Evolutionary conservation across 2,888 invertebrate species (phyloP), one percentile per base, ranked within the genome.

Genomic region (Charanyca ferruginea): DNA sequence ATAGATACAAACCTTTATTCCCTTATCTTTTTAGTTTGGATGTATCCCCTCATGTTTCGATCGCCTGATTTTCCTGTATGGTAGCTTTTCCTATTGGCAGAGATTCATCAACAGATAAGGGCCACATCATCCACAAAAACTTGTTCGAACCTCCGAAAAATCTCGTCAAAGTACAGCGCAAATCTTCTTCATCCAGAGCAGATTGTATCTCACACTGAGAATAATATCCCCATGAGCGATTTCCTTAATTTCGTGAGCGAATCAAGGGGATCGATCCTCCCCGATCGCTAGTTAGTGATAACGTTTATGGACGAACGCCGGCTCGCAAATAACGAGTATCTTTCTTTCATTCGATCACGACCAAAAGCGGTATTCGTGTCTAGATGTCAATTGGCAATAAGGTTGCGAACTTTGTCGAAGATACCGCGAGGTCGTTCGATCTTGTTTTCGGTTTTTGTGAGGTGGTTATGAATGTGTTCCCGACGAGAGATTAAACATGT

Each of bases 191-290:
- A 85, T 87, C 86, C 84, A 85, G 84, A 83, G 78, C 85, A 87
- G 91, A 91, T 91, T 89, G 78, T 90, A 90, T 91, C 91, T 76
- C 86, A 89, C 88, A 44, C 61, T 54, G 85, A 89, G 94, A 93
- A 93, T 95, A 94, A 95, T 95, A 95, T 93, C 92, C 93, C 93
- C 94, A 94, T 95, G 94, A 95, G 94, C 95, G 94, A 94, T 95
- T 95, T 93, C 93, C 94, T 95, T 95, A 95, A 95, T 95, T 95
- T 94, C 93, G 94, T 93, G 94, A 92, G 92, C 91, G 92, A 94
- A 94, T 94, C 93, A 91, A 89, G 90, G 85, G 91, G 92, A 93
- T 94, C 94, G 95, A 92, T 91, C 90, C 94, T 93, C 93, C 94
- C 92, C 84, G 95, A 95, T 95, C 91, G 93, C 92, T 91, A 91